Percentiles rank a stretch among this genome's conserved stretches.
Conservation (phyloP, 2,113 vertebrate genomes). For the Bujurquina vittata region DNA sequence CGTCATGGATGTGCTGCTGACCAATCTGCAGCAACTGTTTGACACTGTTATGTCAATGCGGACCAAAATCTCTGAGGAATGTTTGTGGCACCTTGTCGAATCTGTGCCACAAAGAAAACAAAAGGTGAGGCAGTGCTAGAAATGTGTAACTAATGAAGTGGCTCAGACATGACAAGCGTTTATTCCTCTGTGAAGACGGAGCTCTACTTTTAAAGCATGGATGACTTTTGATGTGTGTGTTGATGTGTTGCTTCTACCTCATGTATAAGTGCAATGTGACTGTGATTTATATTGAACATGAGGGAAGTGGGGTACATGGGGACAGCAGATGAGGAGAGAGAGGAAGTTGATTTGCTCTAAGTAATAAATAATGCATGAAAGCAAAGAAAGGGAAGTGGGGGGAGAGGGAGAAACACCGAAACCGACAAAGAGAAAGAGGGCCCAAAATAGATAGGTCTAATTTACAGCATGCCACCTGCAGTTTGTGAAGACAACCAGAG, state of each 20-base stretch:
- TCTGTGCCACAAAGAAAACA: background rate
- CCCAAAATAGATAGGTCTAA: slow-evolving; percentile 9
- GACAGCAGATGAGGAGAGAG: slow-evolving; percentile 14
- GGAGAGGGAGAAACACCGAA: background rate
- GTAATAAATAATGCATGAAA: slow-evolving; percentile 67
- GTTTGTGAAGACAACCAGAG: background rate
- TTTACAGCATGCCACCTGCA: background rate
- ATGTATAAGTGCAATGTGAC: background rate
- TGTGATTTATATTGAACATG: slow-evolving; percentile 33
- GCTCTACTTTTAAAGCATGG: background rate
- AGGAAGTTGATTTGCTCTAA: slow-evolving; percentile 40
- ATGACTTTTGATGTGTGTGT: background rate
- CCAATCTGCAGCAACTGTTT: background rate
- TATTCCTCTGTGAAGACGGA: background rate
- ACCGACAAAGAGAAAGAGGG: background rate
- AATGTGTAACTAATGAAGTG: too few species aligned
- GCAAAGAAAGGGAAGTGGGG: background rate
- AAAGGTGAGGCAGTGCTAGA: background rate
- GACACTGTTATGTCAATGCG: background rate
- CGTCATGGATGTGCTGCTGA: background rate
- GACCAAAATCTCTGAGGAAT: background rate
- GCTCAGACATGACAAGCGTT: too few species aligned
- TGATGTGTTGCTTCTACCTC: background rate
- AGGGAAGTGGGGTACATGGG: slow-evolving; percentile 22
- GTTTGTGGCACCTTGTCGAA: background rate